phyloP scores from a whole-genome alignment of 2,888 invertebrate genomes.

The Dryobota labecula region DNA sequence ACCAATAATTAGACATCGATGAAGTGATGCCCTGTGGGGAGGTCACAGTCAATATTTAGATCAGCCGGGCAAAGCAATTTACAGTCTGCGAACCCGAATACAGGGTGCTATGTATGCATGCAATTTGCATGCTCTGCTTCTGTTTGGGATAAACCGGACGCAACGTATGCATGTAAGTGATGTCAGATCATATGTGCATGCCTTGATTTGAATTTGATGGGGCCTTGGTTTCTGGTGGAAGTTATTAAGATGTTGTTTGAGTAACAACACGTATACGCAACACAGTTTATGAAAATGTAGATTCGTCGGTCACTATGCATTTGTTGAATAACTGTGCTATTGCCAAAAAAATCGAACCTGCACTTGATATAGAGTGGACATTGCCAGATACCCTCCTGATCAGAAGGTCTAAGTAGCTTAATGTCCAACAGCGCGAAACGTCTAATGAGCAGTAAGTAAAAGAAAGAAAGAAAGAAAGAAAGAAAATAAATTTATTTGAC shows the following conservation, averaged over 20 bases:
- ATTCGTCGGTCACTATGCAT: not conserved
- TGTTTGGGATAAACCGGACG: conserved; percentile 62
- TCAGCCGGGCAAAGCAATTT: conserved; percentile 75
- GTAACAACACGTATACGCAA: not conserved
- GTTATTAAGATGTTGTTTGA: conserved; percentile 3
- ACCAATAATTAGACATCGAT: conserved; percentile 54
- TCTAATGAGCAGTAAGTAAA: too few relatives aligned
- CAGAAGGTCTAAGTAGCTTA: too few relatives aligned
- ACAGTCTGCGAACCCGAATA: conserved; percentile 74
- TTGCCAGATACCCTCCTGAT: too few relatives aligned
- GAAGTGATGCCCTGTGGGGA: conserved; percentile 53
- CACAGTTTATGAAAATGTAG: not conserved
- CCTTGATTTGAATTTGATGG: conserved; percentile 63
- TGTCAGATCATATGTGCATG: conserved; percentile 64
- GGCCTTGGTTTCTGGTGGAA: conserved; percentile 27
- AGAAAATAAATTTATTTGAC: too few relatives aligned
- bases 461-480: too few relatives aligned
- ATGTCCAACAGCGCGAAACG: too few relatives aligned
- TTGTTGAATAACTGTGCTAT: not conserved
- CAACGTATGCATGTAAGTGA: conserved; percentile 67
- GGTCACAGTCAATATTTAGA: conserved; percentile 73
- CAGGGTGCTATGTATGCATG: conserved; percentile 72
- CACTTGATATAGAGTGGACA: not conserved
- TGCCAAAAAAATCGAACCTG: accelerated
- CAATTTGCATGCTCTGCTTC: conserved; percentile 75